Evolutionary conservation across 2,113 vertebrate species (phyloP).

Genomic region (Polypterus senegalus): DNA sequence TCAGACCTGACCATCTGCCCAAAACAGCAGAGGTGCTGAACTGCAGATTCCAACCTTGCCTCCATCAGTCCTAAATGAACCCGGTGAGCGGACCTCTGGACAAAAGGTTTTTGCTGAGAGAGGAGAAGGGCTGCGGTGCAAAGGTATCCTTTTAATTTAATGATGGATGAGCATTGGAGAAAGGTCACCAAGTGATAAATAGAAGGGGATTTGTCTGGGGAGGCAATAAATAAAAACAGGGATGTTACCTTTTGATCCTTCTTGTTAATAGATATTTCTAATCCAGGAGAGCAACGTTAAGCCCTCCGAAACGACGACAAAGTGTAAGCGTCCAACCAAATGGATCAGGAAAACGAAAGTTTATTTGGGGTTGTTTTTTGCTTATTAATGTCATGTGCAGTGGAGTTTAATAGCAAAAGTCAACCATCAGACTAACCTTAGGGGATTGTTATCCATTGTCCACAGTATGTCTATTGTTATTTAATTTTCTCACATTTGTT

Average conservation of each 20-base stretch:
- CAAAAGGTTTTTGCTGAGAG: conserved; percentile 68
- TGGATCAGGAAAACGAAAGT: too few species aligned
- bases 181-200: conserved; percentile 80
- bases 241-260: conserved; percentile 62
- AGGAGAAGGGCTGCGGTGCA: conserved; percentile 49
- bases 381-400: too few species aligned
- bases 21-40: conserved; percentile 60
- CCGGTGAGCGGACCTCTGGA: conserved; percentile 54
- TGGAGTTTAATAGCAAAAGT: too few species aligned
- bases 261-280: conserved; percentile 50
- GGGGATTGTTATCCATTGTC: too few species aligned
- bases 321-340: too few species aligned
- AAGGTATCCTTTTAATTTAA: conserved; percentile 81
- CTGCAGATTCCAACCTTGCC: conserved; percentile 42
- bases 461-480: too few species aligned
- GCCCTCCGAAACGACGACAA: too few species aligned
- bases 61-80: conserved; percentile 53
- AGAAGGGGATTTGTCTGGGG: conserved; percentile 63
- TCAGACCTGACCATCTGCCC: conserved; percentile 53
- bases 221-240: conserved; percentile 62
- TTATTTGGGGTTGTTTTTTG: too few species aligned
- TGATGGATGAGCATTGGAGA: conserved; percentile 82
- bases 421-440: too few species aligned
- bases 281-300: too few species aligned
- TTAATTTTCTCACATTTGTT: too few species aligned